Base-by-base conservation (phyloP, 2,113 vertebrate genomes). In the Neodon shergylaensis region DNA sequence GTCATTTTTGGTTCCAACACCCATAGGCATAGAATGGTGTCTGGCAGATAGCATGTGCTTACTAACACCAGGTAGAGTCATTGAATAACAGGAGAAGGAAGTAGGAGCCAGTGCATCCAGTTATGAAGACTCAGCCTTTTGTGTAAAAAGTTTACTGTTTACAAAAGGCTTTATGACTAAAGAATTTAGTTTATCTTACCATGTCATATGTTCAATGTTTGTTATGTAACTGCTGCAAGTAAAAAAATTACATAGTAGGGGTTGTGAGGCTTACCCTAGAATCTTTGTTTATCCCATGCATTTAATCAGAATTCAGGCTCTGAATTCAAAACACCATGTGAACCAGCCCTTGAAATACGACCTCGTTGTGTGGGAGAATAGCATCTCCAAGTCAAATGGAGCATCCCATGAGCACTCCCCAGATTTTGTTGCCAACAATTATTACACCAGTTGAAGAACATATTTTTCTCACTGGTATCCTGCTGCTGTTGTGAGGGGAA, bases 401-500 rank as follows among this genome's bases (percentile, higher is more conserved):
- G 14, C 87, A 76, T 47, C 92, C 72, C 87, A 66, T 1, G 0
- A 33, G 14, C 74, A 49, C 58, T 92, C 47, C 68, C 52, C 63
- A 87, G 76, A 82, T 94, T 96, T 92, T 89, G 83, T 65, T 92
- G 84, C 63, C 68, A 44, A 84, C 82, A 83, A 83, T 97, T 91
- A 89, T 89, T 94, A 92, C 39, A 90, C 54, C 33, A 89, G 95
- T 89, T 95, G 76, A 95, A 95, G 88, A 70, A 94, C 94, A 91
- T 81, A 92, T 88, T 97, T 97, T 97, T 97, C 61, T 94, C 88
- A 79, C 85, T 96, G 92, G 94, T 95, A 94, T 96, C 92, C 90
- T 97, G 90, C 95, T 97, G 82, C 90, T 96, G 91, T 95, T 83
- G 63, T 77, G 36, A 58, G 97, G 91, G 26, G 21, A 54, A 44